Percentiles rank a stretch among this genome's conserved stretches.
Conservation (phyloP, 2,797 vertebrate species). For the Tapirus indicus region DNA sequence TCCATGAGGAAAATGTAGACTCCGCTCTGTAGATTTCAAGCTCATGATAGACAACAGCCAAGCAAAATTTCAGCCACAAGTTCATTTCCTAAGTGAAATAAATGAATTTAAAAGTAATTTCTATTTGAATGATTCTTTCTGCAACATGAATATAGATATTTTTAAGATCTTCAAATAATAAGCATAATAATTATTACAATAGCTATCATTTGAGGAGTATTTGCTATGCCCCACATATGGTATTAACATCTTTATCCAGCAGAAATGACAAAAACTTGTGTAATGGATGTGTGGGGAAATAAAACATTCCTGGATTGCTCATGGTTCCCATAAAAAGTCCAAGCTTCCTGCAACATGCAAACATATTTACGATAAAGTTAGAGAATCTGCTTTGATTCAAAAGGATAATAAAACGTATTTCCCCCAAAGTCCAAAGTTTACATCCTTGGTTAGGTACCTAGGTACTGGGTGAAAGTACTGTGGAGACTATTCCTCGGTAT, state of each 20-base stretch:
- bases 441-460: neutral
- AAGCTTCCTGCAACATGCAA: neutral
- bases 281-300: neutral
- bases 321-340: neutral
- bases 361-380: neutral
- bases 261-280: neutral
- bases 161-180: slow-evolving; percentile 11
- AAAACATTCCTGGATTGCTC: neutral
- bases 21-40: neutral
- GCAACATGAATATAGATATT: neutral
- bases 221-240: neutral
- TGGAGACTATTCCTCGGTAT: neutral
- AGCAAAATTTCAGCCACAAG: neutral
- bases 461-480: neutral
- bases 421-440: slow-evolving; percentile 18
- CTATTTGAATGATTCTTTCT: neutral
- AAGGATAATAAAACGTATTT: neutral
- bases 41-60: neutral
- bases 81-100: neutral
- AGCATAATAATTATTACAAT: neutral
- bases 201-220: neutral
- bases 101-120: neutral
- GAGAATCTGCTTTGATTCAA: neutral
- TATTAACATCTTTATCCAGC: neutral
- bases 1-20: neutral